Base-by-base conservation (phyloP, 1,140 invertebrate species). In the Trichonephila inaurata region DNA sequence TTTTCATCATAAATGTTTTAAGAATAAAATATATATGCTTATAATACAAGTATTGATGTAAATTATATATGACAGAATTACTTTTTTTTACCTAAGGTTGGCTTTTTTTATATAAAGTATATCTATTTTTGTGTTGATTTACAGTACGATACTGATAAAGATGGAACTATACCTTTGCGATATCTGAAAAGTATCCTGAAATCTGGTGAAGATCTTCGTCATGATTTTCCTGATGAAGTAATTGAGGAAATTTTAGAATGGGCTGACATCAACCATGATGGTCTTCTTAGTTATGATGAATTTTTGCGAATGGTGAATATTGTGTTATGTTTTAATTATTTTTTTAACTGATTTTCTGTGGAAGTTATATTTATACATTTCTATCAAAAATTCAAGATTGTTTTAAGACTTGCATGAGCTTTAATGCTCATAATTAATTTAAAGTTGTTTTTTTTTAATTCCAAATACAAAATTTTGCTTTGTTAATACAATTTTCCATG, bases 211-310 rank as follows among this genome's bases (percentile, higher is more conserved):
- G 97, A 96, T 96, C 85, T 95, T 19, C 97, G 96, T 91, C 96
- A 97, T 94, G 97, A 98, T 94, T 97, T 98, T 93, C 98, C 98
- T 16, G 96, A 96, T 69, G 96, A 97, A 94, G 97, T 97, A 64
- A 97, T 98, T 1, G 96, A 97, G 89, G 96, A 97, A 95, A 97
- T 98, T 91, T 96, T 98, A 96, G 95, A 96, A 8, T 96, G 97
- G 91, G 97, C 97, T 16, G 98, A 98, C 96, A 95, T 96, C 21
- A 97, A 98, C 95, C 96, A 97, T 95, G 97, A 97, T 95, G 97
- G 97, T 4, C 97, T 97, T 87, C 95, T 98, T 85, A 97, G 97
- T 95, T 98, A 97, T 95, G 96, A 97, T 44, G 98, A 98, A 96
- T 98, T 98, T 95, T 97, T 98, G 69, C 96, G 96, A 18, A 97